These are phyloP conservation scores for Crotalus viridis DNA, from an alignment of 2,113 vertebrate genomes.

Conservation along the genomic window DNA sequence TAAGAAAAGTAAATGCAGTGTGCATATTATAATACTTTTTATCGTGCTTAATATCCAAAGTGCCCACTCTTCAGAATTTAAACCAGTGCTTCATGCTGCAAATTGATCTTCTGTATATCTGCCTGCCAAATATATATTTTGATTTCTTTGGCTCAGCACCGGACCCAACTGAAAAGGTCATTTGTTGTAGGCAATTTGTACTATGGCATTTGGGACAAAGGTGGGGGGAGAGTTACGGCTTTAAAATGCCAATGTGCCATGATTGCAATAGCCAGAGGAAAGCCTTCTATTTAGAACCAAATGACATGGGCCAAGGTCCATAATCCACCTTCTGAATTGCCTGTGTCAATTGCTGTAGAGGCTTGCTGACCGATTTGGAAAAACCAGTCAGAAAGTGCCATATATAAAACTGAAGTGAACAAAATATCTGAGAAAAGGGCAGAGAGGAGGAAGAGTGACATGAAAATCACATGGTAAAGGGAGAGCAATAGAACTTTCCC, in stretches of 20 bases:
- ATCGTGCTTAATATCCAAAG: constrained; percentile 38
- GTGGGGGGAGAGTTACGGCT: constrained; percentile 62
- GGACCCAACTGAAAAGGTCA: constrained; percentile 60
- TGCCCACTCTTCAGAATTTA: constrained; percentile 36
- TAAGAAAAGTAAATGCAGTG: constrained; percentile 16
- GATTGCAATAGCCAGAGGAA: constrained; percentile 53
- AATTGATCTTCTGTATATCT: constrained; percentile 61
- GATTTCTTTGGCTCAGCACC: constrained; percentile 66
- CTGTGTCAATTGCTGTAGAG: constrained; percentile 58
- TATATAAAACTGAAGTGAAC: constrained; percentile 55
- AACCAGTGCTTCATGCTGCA: constrained; percentile 49
- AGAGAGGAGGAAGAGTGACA: background rate
- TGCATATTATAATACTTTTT: background rate
- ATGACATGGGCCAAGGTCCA: constrained; percentile 62
- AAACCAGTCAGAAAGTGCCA: constrained; percentile 53
- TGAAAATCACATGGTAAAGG: constrained; percentile 12
- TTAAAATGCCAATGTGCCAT: constrained; percentile 46
- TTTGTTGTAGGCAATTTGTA: constrained; percentile 54
- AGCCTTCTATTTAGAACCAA: constrained; percentile 56
- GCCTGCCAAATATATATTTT: constrained; percentile 75
- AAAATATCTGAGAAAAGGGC: constrained; percentile 39
- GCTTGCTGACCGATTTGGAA: constrained; percentile 57
- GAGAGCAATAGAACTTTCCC: background rate
- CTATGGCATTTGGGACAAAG: constrained; percentile 24
- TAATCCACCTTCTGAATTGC: constrained; percentile 55